Base-by-base conservation (phyloP, 1,140 invertebrate species). In the Drosophila murphyi region DNA sequence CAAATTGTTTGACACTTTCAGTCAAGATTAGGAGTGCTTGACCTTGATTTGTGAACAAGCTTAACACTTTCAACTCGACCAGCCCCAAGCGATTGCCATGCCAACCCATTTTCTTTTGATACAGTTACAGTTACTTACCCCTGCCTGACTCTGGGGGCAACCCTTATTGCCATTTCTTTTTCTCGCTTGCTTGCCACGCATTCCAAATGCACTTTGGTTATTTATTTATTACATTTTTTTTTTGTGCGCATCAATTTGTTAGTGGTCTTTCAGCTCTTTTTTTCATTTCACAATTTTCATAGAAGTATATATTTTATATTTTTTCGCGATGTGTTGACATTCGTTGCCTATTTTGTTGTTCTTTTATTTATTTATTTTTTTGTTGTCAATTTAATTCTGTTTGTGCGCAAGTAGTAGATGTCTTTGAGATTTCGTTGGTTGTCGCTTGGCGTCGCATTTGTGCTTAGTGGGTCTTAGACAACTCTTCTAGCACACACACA, bases 401-500 rank as follows among this genome's bases (percentile, higher is more conserved):
- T 61, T 83, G 72, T 69, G 70, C 78, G 59, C 51, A 77, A 81
- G 68, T 80, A 54, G 78, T 73, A 72, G 52, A 83, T 76, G 86
- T 87, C 72, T 87, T 86, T 87, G 82, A 87, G 82, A 86, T 87
- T 82, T 76, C 75, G 78, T 80, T 61, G 34, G 34, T 57, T 43
- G 59, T 39, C 52, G 43, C n/a, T 47, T 69, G 45, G 68, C 31
- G 43, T 32, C 35, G 55, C 64, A 64, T 73, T 69, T 73, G 71
- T 62, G 60, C 41, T 32, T 51, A 68, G 59, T 35, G 48, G 37
- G 35, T 41, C 64, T 56, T 56, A 62, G 65, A 70, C 72, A 74
- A 74, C 65, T 74, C 65, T 74, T 74, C 72, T 57, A 31, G 55
- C 59, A 61, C n/a, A 10, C 72, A 52, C 52, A 43, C 56, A 35